Percentiles rank a stretch among this genome's conserved stretches.
phyloP scores from a whole-genome alignment of 2,888 invertebrate genomes.

The Diplazon laetatorius region DNA sequence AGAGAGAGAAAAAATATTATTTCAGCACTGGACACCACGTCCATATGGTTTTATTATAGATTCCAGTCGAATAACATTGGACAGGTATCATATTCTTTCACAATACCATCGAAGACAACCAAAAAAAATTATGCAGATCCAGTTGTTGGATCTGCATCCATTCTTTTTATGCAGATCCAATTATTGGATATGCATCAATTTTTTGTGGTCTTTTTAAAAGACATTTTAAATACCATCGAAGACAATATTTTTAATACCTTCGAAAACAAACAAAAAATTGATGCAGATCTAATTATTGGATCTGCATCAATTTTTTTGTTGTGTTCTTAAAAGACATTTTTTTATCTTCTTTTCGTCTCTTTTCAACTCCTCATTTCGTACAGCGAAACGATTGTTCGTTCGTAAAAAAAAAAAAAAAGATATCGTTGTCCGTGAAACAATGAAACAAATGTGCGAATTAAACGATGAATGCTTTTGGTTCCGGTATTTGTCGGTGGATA shows the following conservation, averaged over 20 bases:
- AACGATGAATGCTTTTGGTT: neutral
- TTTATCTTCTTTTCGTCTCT: neutral
- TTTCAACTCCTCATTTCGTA: too few species aligned
- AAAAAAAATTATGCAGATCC: too few species aligned
- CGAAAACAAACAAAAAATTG: too few species aligned
- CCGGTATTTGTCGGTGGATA: too few species aligned
- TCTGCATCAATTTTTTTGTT: neutral
- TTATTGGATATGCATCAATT: neutral
- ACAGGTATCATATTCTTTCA: neutral
- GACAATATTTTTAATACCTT: too few species aligned
- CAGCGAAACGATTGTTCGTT: conserved; percentile 11
- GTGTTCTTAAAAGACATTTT: neutral
- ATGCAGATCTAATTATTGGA: neutral
- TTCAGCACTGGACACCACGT: too few species aligned
- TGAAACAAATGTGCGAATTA: conserved; percentile 21
- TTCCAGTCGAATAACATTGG: neutral
- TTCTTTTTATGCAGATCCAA: neutral
- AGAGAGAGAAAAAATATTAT: conserved; percentile 10
- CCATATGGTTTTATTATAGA: too few species aligned
- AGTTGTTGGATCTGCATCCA: too few species aligned
- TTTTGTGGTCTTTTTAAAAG: neutral
- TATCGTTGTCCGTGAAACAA: neutral
- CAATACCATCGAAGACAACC: conserved; percentile 1
- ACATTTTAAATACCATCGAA: too few species aligned
- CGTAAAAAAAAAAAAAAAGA: neutral